phyloP scores from a whole-genome alignment of 2,888 invertebrate species.

The Melipona beecheii region DNA sequence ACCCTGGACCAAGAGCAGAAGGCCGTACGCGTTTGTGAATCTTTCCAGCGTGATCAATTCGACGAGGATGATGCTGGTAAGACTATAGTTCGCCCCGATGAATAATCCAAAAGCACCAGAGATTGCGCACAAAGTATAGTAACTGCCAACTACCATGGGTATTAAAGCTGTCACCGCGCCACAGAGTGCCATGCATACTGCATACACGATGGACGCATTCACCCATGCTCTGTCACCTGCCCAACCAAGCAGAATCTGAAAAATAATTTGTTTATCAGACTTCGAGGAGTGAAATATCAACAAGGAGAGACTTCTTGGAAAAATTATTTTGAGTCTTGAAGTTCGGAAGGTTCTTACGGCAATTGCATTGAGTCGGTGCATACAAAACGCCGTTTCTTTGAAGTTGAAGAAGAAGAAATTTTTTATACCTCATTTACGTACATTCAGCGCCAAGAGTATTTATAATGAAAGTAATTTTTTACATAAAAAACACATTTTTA shows the following conservation, averaged over 20 bases:
- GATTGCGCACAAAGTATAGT: slow-evolving; percentile 87
- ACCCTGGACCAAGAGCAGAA: slow-evolving; percentile 94
- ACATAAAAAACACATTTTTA: too few species aligned
- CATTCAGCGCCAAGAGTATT: too few species aligned
- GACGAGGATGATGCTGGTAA: slow-evolving; percentile 95
- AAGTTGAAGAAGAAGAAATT: too few species aligned
- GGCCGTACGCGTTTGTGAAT: slow-evolving; percentile 96
- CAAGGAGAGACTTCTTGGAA: background rate
- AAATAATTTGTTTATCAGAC: background rate
- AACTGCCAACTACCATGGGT: slow-evolving; percentile 87
- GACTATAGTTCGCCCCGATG: slow-evolving; percentile 96
- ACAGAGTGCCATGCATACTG: slow-evolving; percentile 90
- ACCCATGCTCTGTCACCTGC: slow-evolving; percentile 93
- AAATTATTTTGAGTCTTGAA: too few species aligned
- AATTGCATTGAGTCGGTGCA: too few species aligned
- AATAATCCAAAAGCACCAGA: slow-evolving; percentile 94
- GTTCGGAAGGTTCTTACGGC: too few species aligned
- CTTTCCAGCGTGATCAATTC: slow-evolving; percentile 95
- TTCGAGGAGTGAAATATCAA: background rate
- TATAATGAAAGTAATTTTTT: too few species aligned
- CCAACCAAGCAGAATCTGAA: slow-evolving; percentile 93
- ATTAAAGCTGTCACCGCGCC: slow-evolving; percentile 88
- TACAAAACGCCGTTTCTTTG: too few species aligned
- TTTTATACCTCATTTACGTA: too few species aligned
- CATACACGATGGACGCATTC: slow-evolving; percentile 92